A percentile compares a stretch with the other conserved stretches of the same genome.
Evolutionary conservation across 2,113 vertebrate species (phyloP).

Genomic region (Benitochromis conjunctus): DNA sequence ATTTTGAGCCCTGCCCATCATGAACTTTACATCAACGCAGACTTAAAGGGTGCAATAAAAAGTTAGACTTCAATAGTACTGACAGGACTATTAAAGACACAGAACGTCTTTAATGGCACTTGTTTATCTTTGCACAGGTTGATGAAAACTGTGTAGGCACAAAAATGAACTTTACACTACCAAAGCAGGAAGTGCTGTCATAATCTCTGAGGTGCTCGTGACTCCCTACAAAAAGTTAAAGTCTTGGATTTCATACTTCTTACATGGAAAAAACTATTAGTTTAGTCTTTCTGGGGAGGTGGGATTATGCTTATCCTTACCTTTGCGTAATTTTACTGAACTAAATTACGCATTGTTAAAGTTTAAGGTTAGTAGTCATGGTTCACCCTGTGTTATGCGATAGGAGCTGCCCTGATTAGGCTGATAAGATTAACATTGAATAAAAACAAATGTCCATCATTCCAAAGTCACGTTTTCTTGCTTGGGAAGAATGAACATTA

Average conservation of each 20-base stretch:
- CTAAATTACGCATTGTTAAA: neutral
- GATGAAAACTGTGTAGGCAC: neutral
- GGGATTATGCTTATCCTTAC: neutral
- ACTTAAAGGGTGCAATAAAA: neutral
- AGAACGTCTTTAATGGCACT: neutral
- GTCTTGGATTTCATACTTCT: neutral
- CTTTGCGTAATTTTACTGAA: neutral
- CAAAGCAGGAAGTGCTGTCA: neutral
- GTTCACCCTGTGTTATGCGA: neutral
- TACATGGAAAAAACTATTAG: neutral
- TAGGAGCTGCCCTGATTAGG: neutral
- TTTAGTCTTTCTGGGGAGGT: neutral
- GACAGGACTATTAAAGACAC: neutral
- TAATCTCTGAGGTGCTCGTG: neutral
- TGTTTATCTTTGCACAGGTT: neutral
- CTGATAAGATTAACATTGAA: neutral
- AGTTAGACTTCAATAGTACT: neutral
- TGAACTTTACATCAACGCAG: neutral
- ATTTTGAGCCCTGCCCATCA: neutral
- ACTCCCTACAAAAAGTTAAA: neutral
- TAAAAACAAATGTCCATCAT: no score
- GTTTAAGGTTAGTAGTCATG: neutral
- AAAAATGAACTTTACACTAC: neutral
- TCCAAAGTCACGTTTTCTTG: neutral
- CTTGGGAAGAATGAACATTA: neutral